Conservation (phyloP, 2,888 invertebrate species). For the Scelioninae gen. 1 region DNA sequence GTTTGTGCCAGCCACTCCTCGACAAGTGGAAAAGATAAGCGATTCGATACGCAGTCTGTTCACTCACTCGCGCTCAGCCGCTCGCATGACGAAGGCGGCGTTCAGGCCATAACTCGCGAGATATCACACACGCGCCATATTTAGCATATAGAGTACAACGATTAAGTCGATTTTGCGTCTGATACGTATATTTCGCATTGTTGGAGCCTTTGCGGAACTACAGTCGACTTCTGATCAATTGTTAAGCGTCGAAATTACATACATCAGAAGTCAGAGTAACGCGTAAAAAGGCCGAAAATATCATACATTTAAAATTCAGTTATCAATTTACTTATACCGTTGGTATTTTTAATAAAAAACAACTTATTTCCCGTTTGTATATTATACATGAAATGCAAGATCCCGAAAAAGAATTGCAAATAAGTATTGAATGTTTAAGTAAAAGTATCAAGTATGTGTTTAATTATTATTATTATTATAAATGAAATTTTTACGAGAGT, state of each 20-base stretch:
- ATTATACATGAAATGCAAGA: background rate
- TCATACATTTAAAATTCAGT: constrained; percentile 44
- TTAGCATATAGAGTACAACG: constrained; percentile 84
- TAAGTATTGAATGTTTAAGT: background rate
- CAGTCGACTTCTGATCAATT: constrained; percentile 56
- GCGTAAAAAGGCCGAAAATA: constrained; percentile 24
- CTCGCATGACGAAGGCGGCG: constrained; percentile 83
- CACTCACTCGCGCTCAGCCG: constrained; percentile 48
- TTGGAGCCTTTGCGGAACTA: constrained; percentile 71
- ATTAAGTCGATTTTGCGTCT: constrained; percentile 77
- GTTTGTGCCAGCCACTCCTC: constrained; percentile 61
- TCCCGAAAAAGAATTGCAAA: too few species aligned
- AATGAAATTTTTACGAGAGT: constrained; percentile 4
- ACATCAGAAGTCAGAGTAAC: constrained; percentile 27
- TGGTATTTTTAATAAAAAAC: constrained; percentile 8
- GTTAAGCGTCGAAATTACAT: constrained; percentile 56
- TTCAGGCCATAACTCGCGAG: constrained; percentile 83
- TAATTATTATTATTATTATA: background rate
- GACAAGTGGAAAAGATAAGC: constrained; percentile 76
- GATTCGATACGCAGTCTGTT: constrained; percentile 76
- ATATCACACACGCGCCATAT: constrained; percentile 81
- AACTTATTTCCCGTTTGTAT: constrained; percentile 7
- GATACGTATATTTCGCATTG: constrained; percentile 67
- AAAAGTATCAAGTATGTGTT: background rate
- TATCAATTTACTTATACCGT: constrained; percentile 22